Evolutionary conservation across 2,113 vertebrate genomes (phyloP), one percentile per base, ranked within the genome.

Genomic region (Rousettus leschenaultii): DNA sequence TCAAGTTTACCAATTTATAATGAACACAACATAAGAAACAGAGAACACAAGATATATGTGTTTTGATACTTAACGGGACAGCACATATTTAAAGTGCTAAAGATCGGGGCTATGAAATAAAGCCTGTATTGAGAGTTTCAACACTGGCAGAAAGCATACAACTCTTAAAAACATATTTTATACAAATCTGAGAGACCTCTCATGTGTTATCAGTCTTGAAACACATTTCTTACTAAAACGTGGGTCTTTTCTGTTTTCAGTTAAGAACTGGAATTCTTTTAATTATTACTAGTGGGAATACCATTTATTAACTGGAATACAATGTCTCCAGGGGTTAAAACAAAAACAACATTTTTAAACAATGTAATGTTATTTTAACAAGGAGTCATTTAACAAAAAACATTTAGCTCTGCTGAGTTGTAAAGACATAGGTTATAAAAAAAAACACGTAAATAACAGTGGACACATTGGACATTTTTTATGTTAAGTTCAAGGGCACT

Each of bases 221-320:
- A 89, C 59, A 86, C 12, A 83, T 91, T 93, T 92, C 73, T 91
- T 86, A 30, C 43, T 84, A 78, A 95, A 96, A 91, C 75, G 45
- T 84, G 70, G 26, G 38, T 86, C 94, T 96, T 89, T 95, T 90
- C 75, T 95, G 53, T 88, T 90, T 77, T 91, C 82, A 74, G 88
- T 95, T 65, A 97, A 93, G 73, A 95, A 77, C 15, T 84, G 38
- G 28, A 94, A 93, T 95, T 86, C 48, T 70, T 95, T 33, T 97
- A 80, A 95, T 95, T 92, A 96, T 93, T 94, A 40, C 79, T 51
- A 51, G 70, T 75, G 51, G 77, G 77, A 95, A 86, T 88, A 85
- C 30, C 79, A 51, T 51, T 14, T 51, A 83, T 97, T 95, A 94
- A 91, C 68, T 88, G 51, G 70, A 96, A 88, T 55, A 70, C 5